Evolutionary conservation across 2,797 vertebrate genomes (phyloP), one percentile per base, ranked within the genome.

Genomic region (Pangasius mekongensis): DNA sequence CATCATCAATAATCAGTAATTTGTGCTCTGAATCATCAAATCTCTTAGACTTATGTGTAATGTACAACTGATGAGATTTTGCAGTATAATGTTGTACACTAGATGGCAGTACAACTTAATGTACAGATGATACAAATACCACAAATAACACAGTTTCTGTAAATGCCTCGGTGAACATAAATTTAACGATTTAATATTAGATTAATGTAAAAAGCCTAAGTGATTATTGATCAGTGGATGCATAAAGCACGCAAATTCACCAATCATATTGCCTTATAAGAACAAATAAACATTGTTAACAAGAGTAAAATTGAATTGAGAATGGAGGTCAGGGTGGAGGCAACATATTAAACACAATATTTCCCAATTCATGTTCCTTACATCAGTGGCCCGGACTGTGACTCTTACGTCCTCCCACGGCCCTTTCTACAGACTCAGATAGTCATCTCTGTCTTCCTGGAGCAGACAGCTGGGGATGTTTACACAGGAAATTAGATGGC

Each of bases 51-150:
- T 1, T 76, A 10, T 8, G 13, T 49, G 43, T 76, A 30, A 30
- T 30, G 47, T 20, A 80, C 7, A 58, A 33, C 5, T 3, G 33
- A 39, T 36, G 54, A 58, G 60, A 66, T 66, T 83, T 47, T 10
- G 20, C 33, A 52, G 64, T 33, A 67, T 22, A 33, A 30, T 33
- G 5, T 33, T 47, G 13, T 33, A 33, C 96, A 94, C 93, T 93
- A 87, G 95, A 89, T 94, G 96, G 93, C 95, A 94, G 86, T 94
- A 85, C 62, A 83, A 18, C 36, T 47, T 27, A 62, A 64, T 64
- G 11, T 83, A 22, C 47, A 83, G 89, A 80, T 80, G 27, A 33
- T 49, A 39, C 66, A 78, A 18, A 54, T 49, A 30, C 54, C 52
- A 36, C 27, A 49, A 52, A 47, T 81, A 30, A 0, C 52, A 58